phyloP scores from a whole-genome alignment of 2,888 invertebrate species.

The Mythimna ferrago region DNA sequence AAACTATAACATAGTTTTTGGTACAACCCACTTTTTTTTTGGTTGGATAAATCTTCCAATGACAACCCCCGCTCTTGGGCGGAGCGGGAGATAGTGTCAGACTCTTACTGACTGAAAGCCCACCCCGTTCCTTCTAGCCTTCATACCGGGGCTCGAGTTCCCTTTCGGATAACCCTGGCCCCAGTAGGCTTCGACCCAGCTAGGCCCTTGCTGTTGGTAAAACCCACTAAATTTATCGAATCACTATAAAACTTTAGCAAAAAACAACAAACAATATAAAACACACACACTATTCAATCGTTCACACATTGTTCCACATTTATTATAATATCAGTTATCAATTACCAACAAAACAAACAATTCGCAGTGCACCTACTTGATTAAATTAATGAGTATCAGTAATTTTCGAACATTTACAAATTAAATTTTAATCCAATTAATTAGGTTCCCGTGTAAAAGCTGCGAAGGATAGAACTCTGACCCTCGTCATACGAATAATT shows the following conservation, averaged over 20 bases:
- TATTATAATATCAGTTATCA: constrained; percentile 3
- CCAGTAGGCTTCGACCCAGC: too few species aligned
- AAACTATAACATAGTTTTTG: too few species aligned
- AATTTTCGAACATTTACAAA: constrained; percentile 39
- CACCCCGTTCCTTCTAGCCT: too few species aligned
- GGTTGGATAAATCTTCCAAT: too few species aligned
- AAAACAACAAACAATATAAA: neutral
- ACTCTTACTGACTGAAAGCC: too few species aligned
- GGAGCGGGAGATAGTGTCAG: too few species aligned
- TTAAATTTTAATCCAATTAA: constrained; percentile 58
- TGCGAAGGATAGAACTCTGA: constrained; percentile 42
- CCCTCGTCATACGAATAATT: constrained; percentile 57
- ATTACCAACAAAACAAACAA: constrained; percentile 20
- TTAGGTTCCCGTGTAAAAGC: constrained; percentile 17
- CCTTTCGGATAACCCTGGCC: too few species aligned
- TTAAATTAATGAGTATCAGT: constrained; percentile 43
- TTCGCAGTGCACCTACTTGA: neutral
- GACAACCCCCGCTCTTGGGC: too few species aligned
- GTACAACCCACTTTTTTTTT: too few species aligned
- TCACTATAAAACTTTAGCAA: neutral
- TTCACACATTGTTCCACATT: neutral
- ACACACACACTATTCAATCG: neutral
- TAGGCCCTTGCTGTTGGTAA: too few species aligned
- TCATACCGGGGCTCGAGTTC: too few species aligned
- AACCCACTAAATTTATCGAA: too few species aligned